A percentile compares a stretch with the other conserved stretches of the same genome.
phyloP scores from a whole-genome alignment of 1,140 invertebrate genomes.

The Magallana ariakensis region DNA sequence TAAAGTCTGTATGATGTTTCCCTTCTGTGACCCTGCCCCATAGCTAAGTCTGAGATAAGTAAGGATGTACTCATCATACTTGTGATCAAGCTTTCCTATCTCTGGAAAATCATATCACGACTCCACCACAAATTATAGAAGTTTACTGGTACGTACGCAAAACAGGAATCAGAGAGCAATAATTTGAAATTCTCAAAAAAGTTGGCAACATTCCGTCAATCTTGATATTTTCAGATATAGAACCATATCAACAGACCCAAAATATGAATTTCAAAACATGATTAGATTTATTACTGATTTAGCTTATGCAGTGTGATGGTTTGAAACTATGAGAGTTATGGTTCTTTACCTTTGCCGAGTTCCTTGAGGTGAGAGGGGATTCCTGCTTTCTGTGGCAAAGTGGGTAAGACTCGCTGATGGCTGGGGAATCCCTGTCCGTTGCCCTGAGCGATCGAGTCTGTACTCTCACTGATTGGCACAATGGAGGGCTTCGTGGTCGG shows the following conservation, averaged over 20 bases:
- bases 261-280: background rate
- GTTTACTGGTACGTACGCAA: background rate
- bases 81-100: background rate
- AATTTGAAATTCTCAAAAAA: background rate
- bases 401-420: slow-evolving; percentile 31
- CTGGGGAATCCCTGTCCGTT: background rate
- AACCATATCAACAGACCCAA: no score
- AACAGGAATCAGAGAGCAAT: background rate
- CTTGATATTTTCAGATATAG: no score
- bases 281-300: background rate
- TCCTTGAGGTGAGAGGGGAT: background rate
- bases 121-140: background rate
- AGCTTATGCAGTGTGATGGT: background rate
- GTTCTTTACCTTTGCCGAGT: slow-evolving; percentile 43
- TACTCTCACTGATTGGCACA: slow-evolving; percentile 60
- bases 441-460: background rate
- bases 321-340: slow-evolving; percentile 15
- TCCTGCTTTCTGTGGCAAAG: slow-evolving; percentile 24
- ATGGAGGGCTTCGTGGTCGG: slow-evolving; percentile 72
- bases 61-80: background rate
- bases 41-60: background rate
- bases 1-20: no score
- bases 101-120: slow-evolving; percentile 18
- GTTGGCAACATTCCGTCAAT: no score
- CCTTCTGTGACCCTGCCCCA: no score